Base-by-base conservation (phyloP, 2,113 vertebrate genomes). In the Hydropotes inermis region DNA sequence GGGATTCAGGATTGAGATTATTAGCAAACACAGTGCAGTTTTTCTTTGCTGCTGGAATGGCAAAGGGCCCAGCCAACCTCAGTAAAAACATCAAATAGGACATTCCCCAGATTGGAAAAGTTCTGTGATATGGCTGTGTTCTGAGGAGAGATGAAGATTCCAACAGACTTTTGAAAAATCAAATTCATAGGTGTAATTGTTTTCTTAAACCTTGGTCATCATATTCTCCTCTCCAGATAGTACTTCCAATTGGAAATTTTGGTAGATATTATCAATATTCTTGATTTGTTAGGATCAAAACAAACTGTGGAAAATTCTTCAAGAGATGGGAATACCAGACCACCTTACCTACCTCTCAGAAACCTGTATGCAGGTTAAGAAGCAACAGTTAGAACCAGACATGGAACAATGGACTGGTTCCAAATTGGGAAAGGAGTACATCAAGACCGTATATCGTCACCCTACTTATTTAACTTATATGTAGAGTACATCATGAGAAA, bases 201-300 rank as follows among this genome's bases (percentile, higher is more conserved):
- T 70, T 70, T 70, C 19, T 70, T 9, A 70, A 21, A 98, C 89
- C 47, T 55, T 91, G 60, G 99, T 99, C 11, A 99, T 99, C 99
- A 99, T 99, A 97, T 99, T 99, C 88, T 99, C 99, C 91, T 99
- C 99, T 97, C 99, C 99, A 87, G 99, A 99, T 0, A 99, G 96
- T 85, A 99, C 98, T 98, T 99, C 99, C 99, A 99, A 99, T 97
- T 99, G 99, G 97, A 99, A 99, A 98, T 99, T 99, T 86, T 99
- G 99, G 98, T 99, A 99, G 0, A 99, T 99, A 87, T 99, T 99
- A 96, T 99, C 99, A 4, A 99, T 99, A 21, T 98, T 99, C 97
- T 91, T 99, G 82, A 98, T 99, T 99, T 99, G 9, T 70, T 10
- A 36, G n/a, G 5, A 70, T 39, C 67, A 70, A 36, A 70, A 70